Evolutionary conservation across 2,113 vertebrate genomes (phyloP).

Genomic region (Tylochromis polylepis): DNA sequence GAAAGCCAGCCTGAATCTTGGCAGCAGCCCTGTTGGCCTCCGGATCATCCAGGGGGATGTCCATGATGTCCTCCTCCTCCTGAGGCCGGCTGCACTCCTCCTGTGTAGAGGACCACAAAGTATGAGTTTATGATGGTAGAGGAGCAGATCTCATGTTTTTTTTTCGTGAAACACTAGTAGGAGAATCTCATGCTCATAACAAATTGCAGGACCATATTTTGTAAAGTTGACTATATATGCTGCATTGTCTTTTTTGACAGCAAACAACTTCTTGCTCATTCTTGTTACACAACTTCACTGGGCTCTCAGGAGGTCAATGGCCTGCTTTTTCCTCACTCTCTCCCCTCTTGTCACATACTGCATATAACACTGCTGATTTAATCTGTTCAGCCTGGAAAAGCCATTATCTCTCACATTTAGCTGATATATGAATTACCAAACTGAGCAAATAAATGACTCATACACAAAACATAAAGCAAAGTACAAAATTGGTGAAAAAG

Average conservation of each 20-base stretch:
- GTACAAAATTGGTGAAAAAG: not conserved
- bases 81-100: slow-evolving; percentile 88
- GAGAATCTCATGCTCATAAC: not conserved
- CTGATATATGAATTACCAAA: not conserved
- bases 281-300: slow-evolving; percentile 3
- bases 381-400: not conserved
- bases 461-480: not conserved
- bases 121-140: not conserved
- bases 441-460: not conserved
- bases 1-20: slow-evolving; percentile 98
- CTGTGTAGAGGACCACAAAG: slow-evolving; percentile 58
- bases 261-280: not conserved
- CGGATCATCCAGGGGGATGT: slow-evolving; percentile 94
- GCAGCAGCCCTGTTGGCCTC: slow-evolving; percentile 94
- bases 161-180: not conserved
- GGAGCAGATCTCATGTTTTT: not conserved
- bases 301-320: slow-evolving; percentile 5
- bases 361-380: not conserved
- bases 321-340: not conserved
- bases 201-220: slow-evolving; percentile 1
- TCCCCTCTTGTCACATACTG: not conserved
- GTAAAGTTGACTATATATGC: not conserved
- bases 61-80: slow-evolving; percentile 93
- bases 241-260: not conserved
- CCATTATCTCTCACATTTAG: not conserved